phyloP scores from a whole-genome alignment of 2,113 vertebrate genomes.

The Saccopteryx leptura region DNA sequence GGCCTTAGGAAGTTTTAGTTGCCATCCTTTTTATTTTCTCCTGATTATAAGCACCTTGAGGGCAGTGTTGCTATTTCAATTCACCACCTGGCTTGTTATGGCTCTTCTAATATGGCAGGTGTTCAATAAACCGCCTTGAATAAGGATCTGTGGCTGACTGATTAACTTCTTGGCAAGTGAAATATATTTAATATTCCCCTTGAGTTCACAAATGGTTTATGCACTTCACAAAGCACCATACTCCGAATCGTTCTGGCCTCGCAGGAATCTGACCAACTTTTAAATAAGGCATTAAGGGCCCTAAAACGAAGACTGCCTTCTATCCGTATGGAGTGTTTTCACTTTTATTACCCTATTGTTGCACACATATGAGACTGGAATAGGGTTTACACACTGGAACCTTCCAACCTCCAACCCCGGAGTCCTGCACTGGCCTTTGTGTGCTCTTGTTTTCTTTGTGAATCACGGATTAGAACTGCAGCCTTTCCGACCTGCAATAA shows the following conservation, averaged over 20 bases:
- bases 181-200: conserved; percentile 77
- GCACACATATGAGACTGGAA: conserved; percentile 22
- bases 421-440: conserved; percentile 63
- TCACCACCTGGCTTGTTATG: conserved; percentile 70
- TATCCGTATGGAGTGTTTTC: conserved; percentile 27
- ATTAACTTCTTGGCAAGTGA: conserved; percentile 79
- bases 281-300: conserved; percentile 52
- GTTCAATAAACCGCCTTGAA: conserved; percentile 70
- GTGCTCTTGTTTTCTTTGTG: conserved; percentile 69
- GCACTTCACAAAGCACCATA: conserved; percentile 64
- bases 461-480: conserved; percentile 61
- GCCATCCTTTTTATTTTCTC: conserved; percentile 62
- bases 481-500: conserved; percentile 84
- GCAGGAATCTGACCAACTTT: conserved; percentile 51
- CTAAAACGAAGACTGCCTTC: conserved; percentile 49
- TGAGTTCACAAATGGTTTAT: conserved; percentile 81
- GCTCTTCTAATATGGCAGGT: conserved; percentile 76
- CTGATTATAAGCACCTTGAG: conserved; percentile 76
- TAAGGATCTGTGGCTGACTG: conserved; percentile 74
- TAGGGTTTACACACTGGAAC: conserved; percentile 19
- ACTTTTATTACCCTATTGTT: conserved; percentile 66
- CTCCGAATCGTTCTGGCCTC: conserved; percentile 60
- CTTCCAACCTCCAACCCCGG: conserved; percentile 4
- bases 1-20: not conserved
- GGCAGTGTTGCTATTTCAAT: conserved; percentile 64